Evolutionary conservation across 2,797 vertebrate species (phyloP), one percentile per base, ranked within the genome.

Genomic region (Phalanger gymnotis): DNA sequence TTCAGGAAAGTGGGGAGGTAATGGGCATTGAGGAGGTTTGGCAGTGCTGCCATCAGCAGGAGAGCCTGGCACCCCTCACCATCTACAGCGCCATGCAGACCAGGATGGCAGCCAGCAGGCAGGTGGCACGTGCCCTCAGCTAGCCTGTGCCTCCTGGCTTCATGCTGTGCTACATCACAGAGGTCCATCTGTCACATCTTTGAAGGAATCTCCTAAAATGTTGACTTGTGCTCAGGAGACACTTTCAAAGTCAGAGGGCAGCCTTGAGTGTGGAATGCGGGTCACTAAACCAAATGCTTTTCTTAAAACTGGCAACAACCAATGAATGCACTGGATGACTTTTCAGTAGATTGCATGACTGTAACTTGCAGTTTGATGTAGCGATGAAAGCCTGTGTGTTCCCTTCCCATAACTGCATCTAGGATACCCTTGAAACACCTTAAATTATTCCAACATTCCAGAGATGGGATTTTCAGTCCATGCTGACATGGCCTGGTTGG

Each of bases 131-230:
- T 22, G 16, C 66, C 61, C 58, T n/a, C 3, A 30, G 57, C 57
- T 16, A 12, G 61, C 14, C n/a, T 19, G 6, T 0, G n/a, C 5
- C 5, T n/a, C 40, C 73, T 0, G 0, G 19, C 16, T 40, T 40
- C 66, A 6, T 7, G n/a, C n/a, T 40, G 34, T 7, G 61, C 66
- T n/a, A 19, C 66, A 10, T 25, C 5, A 0, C 22, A 27, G 22
- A 47, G 22, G 9, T 11, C 66, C 40, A 3, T 25, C 19, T 40
- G 40, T 27, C 40, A 51, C 40, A 51, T 12, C 73, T 87, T 27
- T 87, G 73, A 51, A 27, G 25, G 73, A 51, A 27, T 87, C 40
- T 87, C 13, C 25, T 87, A 11, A 2, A 0, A 11, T 51, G 40
- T 5, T 10, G 40, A 87, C 9, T 3, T 3, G 4, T 87, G 22